Evolutionary conservation across 2,888 invertebrate genomes (phyloP).

Genomic region (Elmis aenea): DNA sequence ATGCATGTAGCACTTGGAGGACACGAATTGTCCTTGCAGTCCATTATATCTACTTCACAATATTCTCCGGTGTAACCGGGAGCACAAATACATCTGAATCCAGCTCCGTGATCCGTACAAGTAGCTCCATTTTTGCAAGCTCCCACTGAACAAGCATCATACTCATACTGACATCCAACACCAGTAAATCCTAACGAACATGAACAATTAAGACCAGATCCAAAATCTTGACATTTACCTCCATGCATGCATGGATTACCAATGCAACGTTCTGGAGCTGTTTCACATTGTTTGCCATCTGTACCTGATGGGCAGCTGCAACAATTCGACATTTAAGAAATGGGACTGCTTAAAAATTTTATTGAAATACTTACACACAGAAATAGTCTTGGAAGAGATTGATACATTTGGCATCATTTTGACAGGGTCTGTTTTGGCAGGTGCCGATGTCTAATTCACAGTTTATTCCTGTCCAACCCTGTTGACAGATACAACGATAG

Average conservation of each 20-base stretch:
- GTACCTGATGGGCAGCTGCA: conserved; percentile 86
- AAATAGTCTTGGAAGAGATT: conserved; percentile 86
- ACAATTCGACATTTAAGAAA: conserved; percentile 1
- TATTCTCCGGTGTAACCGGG: conserved; percentile 72
- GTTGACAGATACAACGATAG: conserved; percentile 75
- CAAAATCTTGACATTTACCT: conserved; percentile 92
- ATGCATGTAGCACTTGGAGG: conserved; percentile 91
- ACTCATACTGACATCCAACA: conserved; percentile 85
- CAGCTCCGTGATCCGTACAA: conserved; percentile 79
- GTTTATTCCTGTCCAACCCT: conserved; percentile 81
- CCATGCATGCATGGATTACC: conserved; percentile 95
- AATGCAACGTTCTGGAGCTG: conserved; percentile 90
- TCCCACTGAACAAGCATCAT: conserved; percentile 84
- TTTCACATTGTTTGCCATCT: conserved; percentile 95
- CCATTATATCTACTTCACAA: conserved; percentile 85
- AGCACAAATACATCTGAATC: conserved; percentile 81
- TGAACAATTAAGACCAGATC: conserved; percentile 90
- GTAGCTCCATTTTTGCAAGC: conserved; percentile 92
- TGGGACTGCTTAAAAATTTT: too few species aligned
- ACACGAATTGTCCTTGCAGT: conserved; percentile 91
- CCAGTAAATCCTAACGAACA: conserved; percentile 83
- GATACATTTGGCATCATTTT: conserved; percentile 88
- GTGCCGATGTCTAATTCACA: conserved; percentile 86
- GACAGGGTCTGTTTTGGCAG: conserved; percentile 82
- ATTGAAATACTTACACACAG: conserved; percentile 76